A percentile compares a stretch with the other conserved stretches of the same genome.
These are phyloP conservation scores for Chironomus tentans DNA, from an alignment of 2,888 invertebrate genomes.

Conservation along the genomic window DNA sequence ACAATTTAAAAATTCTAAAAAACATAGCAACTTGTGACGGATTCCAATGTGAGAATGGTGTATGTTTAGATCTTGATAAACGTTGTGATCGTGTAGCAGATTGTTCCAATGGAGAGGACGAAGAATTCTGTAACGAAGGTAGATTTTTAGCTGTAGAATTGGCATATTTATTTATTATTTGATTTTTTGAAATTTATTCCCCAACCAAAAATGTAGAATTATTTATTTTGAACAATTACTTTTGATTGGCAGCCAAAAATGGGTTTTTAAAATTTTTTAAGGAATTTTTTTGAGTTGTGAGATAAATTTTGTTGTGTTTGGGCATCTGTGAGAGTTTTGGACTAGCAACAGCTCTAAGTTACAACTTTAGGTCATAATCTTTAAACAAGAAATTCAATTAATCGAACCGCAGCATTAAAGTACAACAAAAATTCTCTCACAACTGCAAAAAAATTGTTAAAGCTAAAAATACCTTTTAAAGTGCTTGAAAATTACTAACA, in stretches of 20 bases:
- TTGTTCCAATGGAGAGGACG: slow-evolving; percentile 55
- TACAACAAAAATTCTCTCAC: neutral
- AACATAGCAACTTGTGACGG: slow-evolving; percentile 37
- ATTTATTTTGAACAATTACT: neutral
- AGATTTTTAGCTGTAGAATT: neutral
- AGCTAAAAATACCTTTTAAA: neutral
- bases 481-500: neutral
- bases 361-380: no score
- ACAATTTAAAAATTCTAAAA: neutral
- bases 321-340: no score
- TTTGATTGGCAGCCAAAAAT: slow-evolving; percentile 22
- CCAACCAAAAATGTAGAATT: neutral
- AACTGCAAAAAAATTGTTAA: slow-evolving; percentile 30
- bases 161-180: neutral
- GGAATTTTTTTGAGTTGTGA: neutral
- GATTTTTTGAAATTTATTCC: neutral
- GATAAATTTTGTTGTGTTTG: neutral
- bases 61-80: slow-evolving; percentile 47
- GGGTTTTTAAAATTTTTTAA: neutral
- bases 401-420: neutral
- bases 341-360: no score
- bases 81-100: slow-evolving; percentile 48
- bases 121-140: slow-evolving; percentile 50
- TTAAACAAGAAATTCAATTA: neutral
- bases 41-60: slow-evolving; percentile 52